These are phyloP conservation scores for Oreotrochilus melanogaster DNA, from an alignment of 2,113 vertebrate genomes.

Conservation along the genomic window DNA sequence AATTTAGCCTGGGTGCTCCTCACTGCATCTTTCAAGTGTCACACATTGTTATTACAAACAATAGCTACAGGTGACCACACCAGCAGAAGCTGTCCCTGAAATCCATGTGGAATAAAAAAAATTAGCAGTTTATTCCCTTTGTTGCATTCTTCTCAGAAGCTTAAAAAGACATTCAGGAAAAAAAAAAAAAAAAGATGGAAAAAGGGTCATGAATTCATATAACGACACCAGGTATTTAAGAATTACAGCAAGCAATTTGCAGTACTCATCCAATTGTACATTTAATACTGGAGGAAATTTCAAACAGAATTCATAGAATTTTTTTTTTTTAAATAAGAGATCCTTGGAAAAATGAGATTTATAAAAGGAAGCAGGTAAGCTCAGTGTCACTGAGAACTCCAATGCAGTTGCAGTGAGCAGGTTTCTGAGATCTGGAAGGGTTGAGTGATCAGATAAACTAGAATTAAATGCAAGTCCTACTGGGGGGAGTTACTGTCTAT, in stretches of 20 bases:
- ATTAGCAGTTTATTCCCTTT: not conserved
- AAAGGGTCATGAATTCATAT: not conserved
- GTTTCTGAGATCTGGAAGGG: not conserved
- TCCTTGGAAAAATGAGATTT: not conserved
- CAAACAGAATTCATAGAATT: not conserved
- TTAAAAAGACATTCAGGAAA: not conserved
- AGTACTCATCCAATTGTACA: accelerated
- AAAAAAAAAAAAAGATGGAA: not conserved
- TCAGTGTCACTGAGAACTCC: not conserved
- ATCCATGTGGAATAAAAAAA: not conserved
- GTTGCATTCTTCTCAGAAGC: not conserved
- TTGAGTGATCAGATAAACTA: not conserved
- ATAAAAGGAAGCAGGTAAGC: not conserved
- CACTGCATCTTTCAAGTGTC: not conserved
- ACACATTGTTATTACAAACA: not conserved
- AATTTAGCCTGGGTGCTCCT: not conserved
- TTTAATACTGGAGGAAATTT: not conserved
- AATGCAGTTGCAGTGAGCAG: too few relatives aligned
- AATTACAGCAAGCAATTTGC: not conserved
- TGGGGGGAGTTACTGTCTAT: not conserved
- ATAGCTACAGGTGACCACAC: not conserved
- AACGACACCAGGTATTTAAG: not conserved
- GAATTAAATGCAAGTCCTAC: not conserved
- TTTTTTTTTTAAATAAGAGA: not conserved
- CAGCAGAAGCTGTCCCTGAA: not conserved